Percentiles rank a stretch among this genome's conserved stretches.
These are phyloP conservation scores for Zhuqinia jingwanae DNA, from an alignment of 2,888 invertebrate genomes.

Conservation along the genomic window DNA sequence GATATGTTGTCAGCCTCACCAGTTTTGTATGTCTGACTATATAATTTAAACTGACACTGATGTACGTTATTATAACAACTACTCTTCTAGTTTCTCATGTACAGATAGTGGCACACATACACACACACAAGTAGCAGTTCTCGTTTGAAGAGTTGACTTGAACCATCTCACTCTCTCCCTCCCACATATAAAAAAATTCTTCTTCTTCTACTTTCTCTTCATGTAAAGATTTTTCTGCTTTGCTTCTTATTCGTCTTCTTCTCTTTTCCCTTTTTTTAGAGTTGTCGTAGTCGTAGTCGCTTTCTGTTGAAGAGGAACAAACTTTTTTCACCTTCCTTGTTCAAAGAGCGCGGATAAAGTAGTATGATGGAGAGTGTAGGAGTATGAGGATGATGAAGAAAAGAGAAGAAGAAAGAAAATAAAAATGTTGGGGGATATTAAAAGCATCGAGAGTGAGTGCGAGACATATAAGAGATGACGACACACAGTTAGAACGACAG, in stretches of 20 bases:
- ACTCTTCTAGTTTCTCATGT: not conserved
- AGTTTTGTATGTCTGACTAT: slow-evolving; percentile 9
- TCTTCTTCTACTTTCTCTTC: not conserved
- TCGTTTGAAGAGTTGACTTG: slow-evolving; percentile 36
- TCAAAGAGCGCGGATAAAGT: not conserved
- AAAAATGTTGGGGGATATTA: slow-evolving; percentile 7
- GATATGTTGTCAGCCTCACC: slow-evolving; percentile 21
- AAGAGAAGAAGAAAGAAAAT: not conserved
- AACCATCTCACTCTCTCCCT: slow-evolving; percentile 21
- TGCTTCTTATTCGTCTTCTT: slow-evolving; percentile 8
- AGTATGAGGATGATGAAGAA: not conserved
- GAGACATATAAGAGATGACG: slow-evolving; percentile 45
- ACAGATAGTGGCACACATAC: slow-evolving; percentile 15
- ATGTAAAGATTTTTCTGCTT: slow-evolving; percentile 51
- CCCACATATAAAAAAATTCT: not conserved
- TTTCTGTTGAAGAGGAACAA: slow-evolving; percentile 26
- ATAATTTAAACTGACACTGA: slow-evolving; percentile 62
- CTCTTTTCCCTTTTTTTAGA: slow-evolving; percentile 3
- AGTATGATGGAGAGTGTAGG: not conserved
- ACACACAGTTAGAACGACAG: slow-evolving; percentile 24
- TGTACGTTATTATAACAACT: slow-evolving; percentile 10
- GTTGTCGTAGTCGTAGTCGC: no score
- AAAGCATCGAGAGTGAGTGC: slow-evolving; percentile 30
- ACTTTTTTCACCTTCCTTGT: slow-evolving; percentile 38
- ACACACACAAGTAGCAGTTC: not conserved